Evolutionary conservation across 2,113 vertebrate genomes (phyloP).

Genomic region (Pedionomus torquatus): DNA sequence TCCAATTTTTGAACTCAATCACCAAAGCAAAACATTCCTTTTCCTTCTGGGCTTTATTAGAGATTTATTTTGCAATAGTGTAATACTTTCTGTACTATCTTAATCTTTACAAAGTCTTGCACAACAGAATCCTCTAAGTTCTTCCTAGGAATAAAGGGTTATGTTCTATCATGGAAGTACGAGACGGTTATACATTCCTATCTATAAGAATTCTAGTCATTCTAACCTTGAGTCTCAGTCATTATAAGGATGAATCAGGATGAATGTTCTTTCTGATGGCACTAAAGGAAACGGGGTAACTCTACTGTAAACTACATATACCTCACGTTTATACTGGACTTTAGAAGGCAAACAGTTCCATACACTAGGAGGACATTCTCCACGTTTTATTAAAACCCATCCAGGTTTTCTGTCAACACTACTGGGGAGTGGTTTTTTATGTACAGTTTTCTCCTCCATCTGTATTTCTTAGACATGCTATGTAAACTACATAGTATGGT

Average conservation of each 20-base stretch:
- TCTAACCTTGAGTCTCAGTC: not conserved
- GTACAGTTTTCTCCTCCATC: not conserved
- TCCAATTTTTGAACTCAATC: not conserved
- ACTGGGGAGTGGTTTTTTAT: not conserved
- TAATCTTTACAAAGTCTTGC: not conserved
- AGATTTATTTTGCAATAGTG: not conserved
- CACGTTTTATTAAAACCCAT: not conserved
- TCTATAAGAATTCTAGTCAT: not conserved
- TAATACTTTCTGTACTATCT: not conserved
- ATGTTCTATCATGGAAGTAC: not conserved
- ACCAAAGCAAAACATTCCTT: not conserved
- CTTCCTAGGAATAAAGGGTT: not conserved
- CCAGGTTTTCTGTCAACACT: not conserved
- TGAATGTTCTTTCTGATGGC: not conserved
- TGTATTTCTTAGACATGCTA: not conserved
- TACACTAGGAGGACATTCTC: not conserved
- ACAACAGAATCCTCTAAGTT: not conserved
- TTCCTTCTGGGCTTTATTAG: not conserved
- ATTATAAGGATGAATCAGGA: not conserved
- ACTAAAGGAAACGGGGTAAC: not conserved
- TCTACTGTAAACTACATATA: not conserved
- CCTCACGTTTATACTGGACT: not conserved
- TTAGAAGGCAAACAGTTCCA: not conserved
- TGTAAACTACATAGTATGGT: not conserved
- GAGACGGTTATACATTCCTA: accelerated